Evolutionary conservation across 2,888 invertebrate species (phyloP).

Genomic region (Orthonychiurus folsomi): DNA sequence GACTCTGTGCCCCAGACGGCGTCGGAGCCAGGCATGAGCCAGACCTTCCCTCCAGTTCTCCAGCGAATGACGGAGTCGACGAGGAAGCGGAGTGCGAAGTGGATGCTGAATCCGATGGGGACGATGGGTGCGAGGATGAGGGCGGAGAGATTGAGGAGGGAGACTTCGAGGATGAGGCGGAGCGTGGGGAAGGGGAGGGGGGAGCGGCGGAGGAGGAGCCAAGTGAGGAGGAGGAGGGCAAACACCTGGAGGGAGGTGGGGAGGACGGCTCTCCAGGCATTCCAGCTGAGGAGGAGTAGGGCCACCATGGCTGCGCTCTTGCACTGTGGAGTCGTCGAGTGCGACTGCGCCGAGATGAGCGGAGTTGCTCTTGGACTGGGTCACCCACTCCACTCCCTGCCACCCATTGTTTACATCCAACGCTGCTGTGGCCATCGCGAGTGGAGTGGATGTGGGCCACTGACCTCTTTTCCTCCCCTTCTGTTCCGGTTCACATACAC

Average conservation of each 20-base stretch:
- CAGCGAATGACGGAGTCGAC: slow-evolving; percentile 10
- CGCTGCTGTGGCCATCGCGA: too few relatives aligned
- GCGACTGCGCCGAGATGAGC: too few relatives aligned
- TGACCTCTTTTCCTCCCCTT: too few relatives aligned
- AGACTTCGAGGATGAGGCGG: background rate
- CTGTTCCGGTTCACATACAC: too few relatives aligned
- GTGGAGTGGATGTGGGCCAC: too few relatives aligned
- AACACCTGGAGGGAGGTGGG: slow-evolving; percentile 6
- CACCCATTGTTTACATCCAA: too few relatives aligned
- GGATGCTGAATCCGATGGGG: background rate
- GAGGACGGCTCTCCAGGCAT: background rate
- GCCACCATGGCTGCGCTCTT: background rate
- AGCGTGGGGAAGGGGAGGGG: background rate
- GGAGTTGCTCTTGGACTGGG: too few relatives aligned
- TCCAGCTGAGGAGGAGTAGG: background rate
- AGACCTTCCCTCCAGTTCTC: slow-evolving; percentile 13
- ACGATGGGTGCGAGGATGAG: slow-evolving; percentile 5
- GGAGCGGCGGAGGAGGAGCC: background rate
- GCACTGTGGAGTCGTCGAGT: too few relatives aligned
- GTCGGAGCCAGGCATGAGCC: slow-evolving; percentile 7
- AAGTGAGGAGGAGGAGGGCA: background rate
- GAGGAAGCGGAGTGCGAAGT: slow-evolving; percentile 4
- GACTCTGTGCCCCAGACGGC: slow-evolving; percentile 16
- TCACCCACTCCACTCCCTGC: too few relatives aligned
- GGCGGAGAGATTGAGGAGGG: slow-evolving; percentile 1